Base-by-base conservation (phyloP, 2,797 vertebrate genomes). In the Sebastes itinus region DNA sequence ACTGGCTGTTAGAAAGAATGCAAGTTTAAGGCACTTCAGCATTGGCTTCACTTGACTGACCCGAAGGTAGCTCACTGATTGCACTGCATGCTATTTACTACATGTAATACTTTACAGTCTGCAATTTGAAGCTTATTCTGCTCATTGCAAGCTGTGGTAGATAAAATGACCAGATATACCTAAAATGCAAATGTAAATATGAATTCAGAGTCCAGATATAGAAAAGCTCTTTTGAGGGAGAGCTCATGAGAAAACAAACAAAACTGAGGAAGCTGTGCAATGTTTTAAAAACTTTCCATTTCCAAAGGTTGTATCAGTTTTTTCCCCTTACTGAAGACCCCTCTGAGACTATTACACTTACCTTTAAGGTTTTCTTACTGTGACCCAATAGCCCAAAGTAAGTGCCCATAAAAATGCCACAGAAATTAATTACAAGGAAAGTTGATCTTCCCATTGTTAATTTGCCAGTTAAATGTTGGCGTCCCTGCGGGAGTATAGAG, bases 351-450 rank as follows among this genome's bases (percentile, higher is more conserved):
- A 80, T 91, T 87, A 85, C 82, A 78, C 72, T 82, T 75, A 58
- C 81, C 73, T 88, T 90, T 80, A 88, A 67, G 67, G 91, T 88
- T 89, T 78, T 88, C 80, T 78, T 67, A 88, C 85, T 85, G 68
- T 87, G 90, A 92, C 88, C 89, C 72, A 86, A 83, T 82, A 85
- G 78, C 81, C 80, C 22, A 80, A 90, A 81, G 78, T 60, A 86
- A 83, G 71, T 75, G 65, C 77, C 78, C 78, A 88, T 92, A 87
- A 90, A 94, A 93, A 92, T 73, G 78, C 79, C 83, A 88, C 75
- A 80, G 81, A 91, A 92, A 91, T 91, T 81, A 89, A 90, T 89
- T 86, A 89, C 77, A 82, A 86, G 75, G 86, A 90, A 94, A 94
- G 78, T 60, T 71, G 87, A 94, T 91, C 89, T 82, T 81, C 78